Evolutionary conservation across 2,888 invertebrate genomes (phyloP).

Genomic region (Meandrusa payeni): DNA sequence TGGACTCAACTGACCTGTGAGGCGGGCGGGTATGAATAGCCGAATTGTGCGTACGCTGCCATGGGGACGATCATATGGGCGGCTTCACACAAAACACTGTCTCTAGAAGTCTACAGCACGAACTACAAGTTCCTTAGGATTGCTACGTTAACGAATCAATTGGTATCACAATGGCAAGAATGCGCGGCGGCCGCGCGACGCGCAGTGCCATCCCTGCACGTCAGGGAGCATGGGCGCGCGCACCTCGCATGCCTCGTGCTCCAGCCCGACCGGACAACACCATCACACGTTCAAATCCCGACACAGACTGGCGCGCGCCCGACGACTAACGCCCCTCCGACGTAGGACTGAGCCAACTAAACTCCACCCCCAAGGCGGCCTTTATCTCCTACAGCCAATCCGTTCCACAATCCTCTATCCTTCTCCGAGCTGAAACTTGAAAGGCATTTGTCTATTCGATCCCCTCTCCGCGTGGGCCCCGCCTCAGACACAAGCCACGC

Average conservation of each 20-base stretch:
- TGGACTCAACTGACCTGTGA: constrained; percentile 86
- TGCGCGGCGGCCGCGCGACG: constrained; percentile 73
- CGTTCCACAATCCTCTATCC: constrained; percentile 51
- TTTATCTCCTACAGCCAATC: constrained; percentile 52
- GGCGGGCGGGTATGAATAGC: constrained; percentile 95
- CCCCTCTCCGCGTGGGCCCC: constrained; percentile 48
- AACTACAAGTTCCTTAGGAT: constrained; percentile 56
- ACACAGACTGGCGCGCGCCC: constrained; percentile 76
- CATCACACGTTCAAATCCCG: constrained; percentile 68
- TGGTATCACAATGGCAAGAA: constrained; percentile 71
- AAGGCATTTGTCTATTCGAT: constrained; percentile 54
- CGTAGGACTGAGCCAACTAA: constrained; percentile 66
- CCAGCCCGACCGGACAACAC: constrained; percentile 58
- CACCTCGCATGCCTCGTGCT: constrained; percentile 60
- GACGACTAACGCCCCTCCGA: constrained; percentile 72
- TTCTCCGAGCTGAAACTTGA: constrained; percentile 50
- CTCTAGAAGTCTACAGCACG: constrained; percentile 73
- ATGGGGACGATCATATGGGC: constrained; percentile 80
- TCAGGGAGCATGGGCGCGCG: constrained; percentile 67
- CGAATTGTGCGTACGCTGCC: constrained; percentile 95
- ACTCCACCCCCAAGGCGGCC: constrained; percentile 62
- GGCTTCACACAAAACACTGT: constrained; percentile 77
- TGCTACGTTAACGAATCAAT: constrained; percentile 50
- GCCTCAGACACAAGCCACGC: constrained; percentile 47
- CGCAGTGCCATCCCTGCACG: constrained; percentile 73